phyloP scores from a whole-genome alignment of 2,113 vertebrate species.

The Rhipidura dahli region DNA sequence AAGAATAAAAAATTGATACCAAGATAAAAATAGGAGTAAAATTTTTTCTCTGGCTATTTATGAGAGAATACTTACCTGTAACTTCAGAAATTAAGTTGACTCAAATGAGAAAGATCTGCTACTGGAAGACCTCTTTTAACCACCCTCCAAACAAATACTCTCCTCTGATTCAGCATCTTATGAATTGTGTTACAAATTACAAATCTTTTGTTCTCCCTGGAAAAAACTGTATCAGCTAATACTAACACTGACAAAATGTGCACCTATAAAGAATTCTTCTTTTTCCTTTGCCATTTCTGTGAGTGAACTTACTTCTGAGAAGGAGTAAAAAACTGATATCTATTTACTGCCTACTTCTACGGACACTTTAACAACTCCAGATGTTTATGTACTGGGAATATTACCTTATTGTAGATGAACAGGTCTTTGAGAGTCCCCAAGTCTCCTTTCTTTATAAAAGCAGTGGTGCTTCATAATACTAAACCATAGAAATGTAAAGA shows the following conservation, averaged over 20 bases:
- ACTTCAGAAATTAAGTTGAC: background rate
- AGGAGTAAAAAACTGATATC: background rate
- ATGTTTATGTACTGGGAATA: background rate
- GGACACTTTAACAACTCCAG: background rate
- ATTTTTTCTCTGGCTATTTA: background rate
- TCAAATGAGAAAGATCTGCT: background rate
- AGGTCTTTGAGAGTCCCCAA: background rate
- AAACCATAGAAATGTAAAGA: background rate
- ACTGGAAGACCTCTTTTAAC: background rate
- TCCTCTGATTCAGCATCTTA: background rate
- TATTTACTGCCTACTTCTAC: background rate
- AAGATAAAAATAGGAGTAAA: background rate
- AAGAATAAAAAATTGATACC: background rate
- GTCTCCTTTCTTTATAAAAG: background rate
- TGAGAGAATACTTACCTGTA: background rate
- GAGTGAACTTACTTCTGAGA: background rate
- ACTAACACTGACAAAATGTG: background rate
- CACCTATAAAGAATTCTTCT: background rate
- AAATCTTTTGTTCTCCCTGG: background rate
- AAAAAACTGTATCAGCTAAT: background rate
- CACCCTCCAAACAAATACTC: background rate
- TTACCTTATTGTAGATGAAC: background rate
- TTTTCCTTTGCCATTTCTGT: background rate
- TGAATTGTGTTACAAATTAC: background rate
- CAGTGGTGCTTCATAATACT: background rate